Evolutionary conservation across 2,888 invertebrate genomes (phyloP), one percentile per base, ranked within the genome.

Genomic region (Polyploca ridens): DNA sequence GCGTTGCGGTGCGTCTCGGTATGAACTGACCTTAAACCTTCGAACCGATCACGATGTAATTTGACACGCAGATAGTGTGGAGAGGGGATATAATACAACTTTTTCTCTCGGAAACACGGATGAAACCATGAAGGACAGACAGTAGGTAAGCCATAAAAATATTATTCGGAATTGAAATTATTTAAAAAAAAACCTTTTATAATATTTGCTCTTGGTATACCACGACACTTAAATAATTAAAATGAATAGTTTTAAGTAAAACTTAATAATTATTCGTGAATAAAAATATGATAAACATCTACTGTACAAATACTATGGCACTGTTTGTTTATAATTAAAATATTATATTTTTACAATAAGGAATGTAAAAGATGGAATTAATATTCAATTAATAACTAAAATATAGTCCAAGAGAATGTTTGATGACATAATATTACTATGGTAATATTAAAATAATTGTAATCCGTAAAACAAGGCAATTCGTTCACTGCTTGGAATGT

Each of bases 301-400:
- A 49, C 76, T 82, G 76, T 79, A 83, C 77, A 82, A 76, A 71
- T 79, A 83, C 80, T 86, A 86, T 86, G 86, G 86, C 86, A 86
- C 86, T 81, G 79, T 77, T 71, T 70, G 66, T 78, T 73, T 79
- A 77, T 71, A 78, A 61, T 61, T 61, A 44, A 61, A 71, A 75
- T 74, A 74, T 69, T 65, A 75, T 69, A 72, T 72, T 74, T 73
- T 19, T 61, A 27, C 58, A 62, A 59, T 66, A 35, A 65, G 66
- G 65, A 66, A 71, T 68, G 66, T 68, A 60, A 62, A 71, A 75
- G 67, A 68, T 76, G 66, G 69, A 76, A 74, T 70, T 57, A 69
- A 68, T 46, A 38, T 13, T 41, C 13, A 63, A 41, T 61, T 61
- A 67, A 64, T 44, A 61, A 44, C 41, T 19, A 54, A 41, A 60